Evolutionary conservation across 2,113 vertebrate species (phyloP).

Genomic region (Rattus rattus): DNA sequence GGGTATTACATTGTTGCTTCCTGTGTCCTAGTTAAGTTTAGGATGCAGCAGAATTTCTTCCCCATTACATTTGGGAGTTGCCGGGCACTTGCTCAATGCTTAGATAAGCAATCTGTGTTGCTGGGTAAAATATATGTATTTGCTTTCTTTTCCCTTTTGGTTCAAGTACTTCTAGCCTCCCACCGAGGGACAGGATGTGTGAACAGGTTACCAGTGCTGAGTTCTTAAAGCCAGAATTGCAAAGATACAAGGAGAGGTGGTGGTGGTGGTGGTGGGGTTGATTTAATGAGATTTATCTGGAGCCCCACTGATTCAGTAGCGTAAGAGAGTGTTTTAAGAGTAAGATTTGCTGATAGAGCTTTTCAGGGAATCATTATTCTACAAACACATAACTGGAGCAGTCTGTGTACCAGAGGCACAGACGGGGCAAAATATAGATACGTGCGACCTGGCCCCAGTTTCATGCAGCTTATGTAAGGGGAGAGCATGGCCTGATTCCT

Average conservation of each 20-base stretch:
- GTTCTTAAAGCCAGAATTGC: background rate
- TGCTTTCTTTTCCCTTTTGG: background rate
- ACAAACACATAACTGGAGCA: background rate
- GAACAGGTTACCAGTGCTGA: background rate
- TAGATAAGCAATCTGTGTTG: background rate
- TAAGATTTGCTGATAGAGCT: conserved; percentile 21
- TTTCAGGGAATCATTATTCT: conserved; percentile 56
- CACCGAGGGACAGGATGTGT: background rate
- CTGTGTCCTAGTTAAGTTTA: background rate
- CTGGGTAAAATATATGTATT: background rate
- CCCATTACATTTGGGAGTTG: background rate
- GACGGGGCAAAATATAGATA: background rate
- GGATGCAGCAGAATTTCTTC: background rate
- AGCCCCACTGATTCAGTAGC: background rate
- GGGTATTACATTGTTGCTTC: background rate
- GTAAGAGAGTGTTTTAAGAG: conserved; percentile 33
- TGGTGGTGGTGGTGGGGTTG: background rate
- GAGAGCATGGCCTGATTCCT: conserved; percentile 34
- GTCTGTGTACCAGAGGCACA: background rate
- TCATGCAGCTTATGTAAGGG: conserved; percentile 52
- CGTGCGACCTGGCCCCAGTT: background rate
- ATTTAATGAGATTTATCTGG: background rate
- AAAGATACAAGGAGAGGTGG: background rate
- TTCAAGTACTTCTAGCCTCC: background rate
- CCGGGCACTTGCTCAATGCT: background rate